A percentile compares a stretch with the other conserved stretches of the same genome.
Evolutionary conservation across 2,888 invertebrate species (phyloP).

Genomic region (Microchrysa polita): DNA sequence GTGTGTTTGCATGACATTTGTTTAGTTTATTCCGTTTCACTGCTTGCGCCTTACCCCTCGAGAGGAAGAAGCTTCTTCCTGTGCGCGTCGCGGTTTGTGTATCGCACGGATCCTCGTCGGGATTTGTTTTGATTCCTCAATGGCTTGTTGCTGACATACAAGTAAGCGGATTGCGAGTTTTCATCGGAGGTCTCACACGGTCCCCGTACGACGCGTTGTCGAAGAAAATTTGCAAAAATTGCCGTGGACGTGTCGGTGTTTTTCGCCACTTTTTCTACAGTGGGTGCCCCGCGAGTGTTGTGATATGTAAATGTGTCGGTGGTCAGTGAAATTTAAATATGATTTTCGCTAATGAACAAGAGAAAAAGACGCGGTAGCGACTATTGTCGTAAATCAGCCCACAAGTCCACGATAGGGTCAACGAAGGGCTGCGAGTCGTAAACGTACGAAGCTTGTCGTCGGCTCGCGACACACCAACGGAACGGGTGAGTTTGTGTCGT

Average conservation of each 20-base stretch:
- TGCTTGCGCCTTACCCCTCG: constrained; percentile 55
- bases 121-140: constrained; percentile 31
- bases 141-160: not conserved
- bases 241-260: constrained; percentile 14
- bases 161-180: constrained; percentile 6
- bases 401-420: not conserved
- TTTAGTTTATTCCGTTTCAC: constrained; percentile 54
- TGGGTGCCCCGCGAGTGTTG: constrained; percentile 31
- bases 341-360: not conserved
- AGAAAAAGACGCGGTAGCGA: not conserved
- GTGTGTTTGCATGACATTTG: constrained; percentile 54
- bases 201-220: not conserved
- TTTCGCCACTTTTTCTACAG: constrained; percentile 28
- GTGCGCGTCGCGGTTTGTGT: constrained; percentile 29
- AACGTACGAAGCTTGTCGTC: not conserved
- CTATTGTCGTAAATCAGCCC: not conserved
- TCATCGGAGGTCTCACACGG: not conserved
- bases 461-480: not conserved
- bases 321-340: constrained; percentile 41
- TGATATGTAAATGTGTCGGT: not conserved
- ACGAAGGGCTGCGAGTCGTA: too few species aligned
- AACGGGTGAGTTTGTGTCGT: not conserved
- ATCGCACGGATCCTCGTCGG: constrained; percentile 18
- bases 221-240: constrained; percentile 21
- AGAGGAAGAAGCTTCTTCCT: constrained; percentile 53